A percentile compares a stretch with the other conserved stretches of the same genome.
Conservation (phyloP, 2,797 vertebrate genomes). For the Podarcis lilfordi region DNA sequence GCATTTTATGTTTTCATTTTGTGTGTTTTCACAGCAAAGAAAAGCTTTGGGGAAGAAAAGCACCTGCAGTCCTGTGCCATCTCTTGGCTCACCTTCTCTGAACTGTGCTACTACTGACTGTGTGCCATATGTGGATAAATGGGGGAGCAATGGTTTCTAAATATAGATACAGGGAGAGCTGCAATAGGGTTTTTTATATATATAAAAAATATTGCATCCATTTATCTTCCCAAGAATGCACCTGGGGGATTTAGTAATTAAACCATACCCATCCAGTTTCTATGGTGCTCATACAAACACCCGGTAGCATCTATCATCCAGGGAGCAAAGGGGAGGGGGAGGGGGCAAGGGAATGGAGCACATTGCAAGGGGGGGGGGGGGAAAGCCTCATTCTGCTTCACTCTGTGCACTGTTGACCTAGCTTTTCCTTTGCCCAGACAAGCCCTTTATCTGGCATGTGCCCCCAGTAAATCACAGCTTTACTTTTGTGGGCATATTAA, state of each 20-base stretch:
- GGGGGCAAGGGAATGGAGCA: conserved; percentile 62
- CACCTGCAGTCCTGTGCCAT: fast-evolving
- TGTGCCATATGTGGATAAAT: neutral
- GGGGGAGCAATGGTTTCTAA: conserved; percentile 51
- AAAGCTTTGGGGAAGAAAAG: neutral
- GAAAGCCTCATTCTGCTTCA: neutral
- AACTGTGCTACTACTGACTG: neutral
- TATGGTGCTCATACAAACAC: conserved; percentile 60
- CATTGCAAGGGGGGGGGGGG: too few species aligned
- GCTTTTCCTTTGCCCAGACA: neutral
- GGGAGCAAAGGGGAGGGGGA: conserved; percentile 65
- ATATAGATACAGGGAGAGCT: conserved; percentile 53
- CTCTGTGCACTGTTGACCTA: too few species aligned
- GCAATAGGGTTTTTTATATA: conserved; percentile 24
- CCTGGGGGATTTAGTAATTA: conserved; percentile 61
- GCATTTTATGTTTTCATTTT: neutral
- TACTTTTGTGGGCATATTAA: neutral
- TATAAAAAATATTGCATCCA: conserved; percentile 35
- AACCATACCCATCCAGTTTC: conserved; percentile 66
- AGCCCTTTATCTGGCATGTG: neutral
- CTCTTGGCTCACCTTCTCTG: fast-evolving
- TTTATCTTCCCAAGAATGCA: conserved; percentile 44
- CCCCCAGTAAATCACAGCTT: fast-evolving
- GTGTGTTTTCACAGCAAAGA: neutral
- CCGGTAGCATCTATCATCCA: conserved; percentile 48